Evolutionary conservation across 2,113 vertebrate species (phyloP), one percentile per base, ranked within the genome.

Genomic region (Hymenochirus boettgeri): DNA sequence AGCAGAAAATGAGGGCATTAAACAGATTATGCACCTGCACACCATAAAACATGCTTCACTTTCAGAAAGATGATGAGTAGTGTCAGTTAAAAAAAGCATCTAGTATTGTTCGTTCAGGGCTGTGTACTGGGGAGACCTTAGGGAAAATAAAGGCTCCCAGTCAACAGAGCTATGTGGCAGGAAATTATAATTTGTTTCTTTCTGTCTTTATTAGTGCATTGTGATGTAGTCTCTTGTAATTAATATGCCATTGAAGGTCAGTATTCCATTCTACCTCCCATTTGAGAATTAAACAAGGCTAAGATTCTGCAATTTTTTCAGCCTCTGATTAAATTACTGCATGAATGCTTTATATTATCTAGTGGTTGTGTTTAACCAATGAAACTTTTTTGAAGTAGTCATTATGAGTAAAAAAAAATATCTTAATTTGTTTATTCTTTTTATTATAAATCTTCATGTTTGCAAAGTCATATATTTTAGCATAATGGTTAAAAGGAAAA

Each of bases 131-230:
- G 58, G 42, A 52, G 69, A 75, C 83, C 77, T 80, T 73, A 53
- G 80, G 79, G 81, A 77, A 78, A 52, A 55, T 39, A 61, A 45
- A 47, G 73, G 66, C 57, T 75, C 29, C 73, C 72, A 70, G 81
- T 85, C 82, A 79, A 65, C 83, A 81, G 79, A 77, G 75, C 61
- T 71, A 69, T 57, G 67, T 75, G 80, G 82, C 85, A 86, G 80
- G 78, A 85, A 89, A 85, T 82, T 83, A 87, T 80, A 82, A 71
- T 15, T 83, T 88, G 81, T 80, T 82, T 81, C 84, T 84, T 79
- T 79, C 12, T n/a, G 61, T 76, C 75, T 70, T n/a, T 42, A 17
- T 15, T n/a, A n/a, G 15, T 15, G 17, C 13, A 42, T 42, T 42
- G 39, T 42, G 39, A 42, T 42, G 11, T 42, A 42, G 39, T 2